Evolutionary conservation across 2,113 vertebrate genomes (phyloP), one percentile per base, ranked within the genome.

Genomic region (Lamprologus speciosus): DNA sequence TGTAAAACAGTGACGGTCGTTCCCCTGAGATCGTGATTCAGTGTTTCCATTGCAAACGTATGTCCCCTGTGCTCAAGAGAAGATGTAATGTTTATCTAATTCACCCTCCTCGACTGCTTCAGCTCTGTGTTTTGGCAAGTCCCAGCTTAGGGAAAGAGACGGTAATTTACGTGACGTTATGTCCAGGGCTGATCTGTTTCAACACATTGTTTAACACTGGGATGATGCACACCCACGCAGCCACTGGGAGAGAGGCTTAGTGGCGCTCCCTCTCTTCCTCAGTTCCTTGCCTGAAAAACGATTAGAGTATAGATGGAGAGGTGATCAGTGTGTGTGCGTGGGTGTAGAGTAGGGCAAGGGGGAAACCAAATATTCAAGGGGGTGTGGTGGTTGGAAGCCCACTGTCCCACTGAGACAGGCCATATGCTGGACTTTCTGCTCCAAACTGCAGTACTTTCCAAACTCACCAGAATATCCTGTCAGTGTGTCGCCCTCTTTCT

Each of bases 311-410:
- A 53, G 40, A 83, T 51, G 79, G 73, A 31, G 81, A 80, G 63
- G 28, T 92, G 42, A 17, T 65, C n/a, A 31, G 75, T 51, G 45
- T 35, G 60, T 73, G 60, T 50, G 84, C 2, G 82, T 42, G 86
- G 50, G 78, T 37, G 81, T 80, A 21, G 78, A 80, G 23, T 4
- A 82, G 28, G 60, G 82, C 45, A 55, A 84, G 84, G 23, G 81
- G 82, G 28, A 86, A 86, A 90, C 68, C 70, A 91, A 89, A 90
- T 90, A 90, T 95, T 94, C 87, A 58, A 55, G 83, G 82, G 78
- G 89, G 85, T 12, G 54, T 65, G 90, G 89, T 87, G 81, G 84
- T 89, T 57, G 21, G 84, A 80, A 80, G 80, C 84, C 86, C 37
- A 60, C 55, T 83, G 83, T 93, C 92, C 92, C 89, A 33, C 92